phyloP scores from a whole-genome alignment of 2,888 invertebrate species.

The Mimachlamys varia region DNA sequence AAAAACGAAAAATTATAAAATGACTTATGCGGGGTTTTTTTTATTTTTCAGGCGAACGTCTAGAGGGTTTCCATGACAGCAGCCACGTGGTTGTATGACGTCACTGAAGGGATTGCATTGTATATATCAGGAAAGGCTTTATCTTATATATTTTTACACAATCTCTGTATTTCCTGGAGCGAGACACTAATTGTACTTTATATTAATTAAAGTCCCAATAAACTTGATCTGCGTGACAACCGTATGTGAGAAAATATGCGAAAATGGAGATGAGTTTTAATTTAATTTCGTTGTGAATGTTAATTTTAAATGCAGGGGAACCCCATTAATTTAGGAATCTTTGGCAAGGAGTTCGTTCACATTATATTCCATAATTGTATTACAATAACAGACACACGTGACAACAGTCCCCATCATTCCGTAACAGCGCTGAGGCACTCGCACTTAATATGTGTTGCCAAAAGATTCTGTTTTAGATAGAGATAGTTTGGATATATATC shows the following conservation, averaged over 20 bases:
- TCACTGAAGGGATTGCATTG: not conserved
- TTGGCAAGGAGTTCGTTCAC: not conserved
- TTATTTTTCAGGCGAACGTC: not conserved
- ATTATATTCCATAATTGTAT: not conserved
- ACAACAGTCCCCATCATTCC: too few species aligned
- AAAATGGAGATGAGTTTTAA: not conserved
- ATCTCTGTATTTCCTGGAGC: not conserved
- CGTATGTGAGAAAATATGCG: not conserved
- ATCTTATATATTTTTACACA: slow-evolving; percentile 3
- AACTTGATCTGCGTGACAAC: not conserved
- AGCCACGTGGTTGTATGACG: not conserved
- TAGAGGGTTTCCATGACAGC: not conserved
- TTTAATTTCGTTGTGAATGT: not conserved
- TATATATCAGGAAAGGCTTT: slow-evolving; percentile 4
- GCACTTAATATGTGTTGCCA: too few species aligned
- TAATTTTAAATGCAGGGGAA: not conserved
- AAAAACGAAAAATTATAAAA: too few species aligned
- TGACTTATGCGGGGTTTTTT: too few species aligned
- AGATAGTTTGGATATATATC: too few species aligned
- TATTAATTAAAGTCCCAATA: not conserved
- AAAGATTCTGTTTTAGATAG: too few species aligned
- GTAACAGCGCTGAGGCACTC: too few species aligned
- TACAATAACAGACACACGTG: too few species aligned
- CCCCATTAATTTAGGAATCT: not conserved
- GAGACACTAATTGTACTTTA: not conserved